phyloP scores from a whole-genome alignment of 2,797 vertebrate species.

The Sarcophilus harrisii region DNA sequence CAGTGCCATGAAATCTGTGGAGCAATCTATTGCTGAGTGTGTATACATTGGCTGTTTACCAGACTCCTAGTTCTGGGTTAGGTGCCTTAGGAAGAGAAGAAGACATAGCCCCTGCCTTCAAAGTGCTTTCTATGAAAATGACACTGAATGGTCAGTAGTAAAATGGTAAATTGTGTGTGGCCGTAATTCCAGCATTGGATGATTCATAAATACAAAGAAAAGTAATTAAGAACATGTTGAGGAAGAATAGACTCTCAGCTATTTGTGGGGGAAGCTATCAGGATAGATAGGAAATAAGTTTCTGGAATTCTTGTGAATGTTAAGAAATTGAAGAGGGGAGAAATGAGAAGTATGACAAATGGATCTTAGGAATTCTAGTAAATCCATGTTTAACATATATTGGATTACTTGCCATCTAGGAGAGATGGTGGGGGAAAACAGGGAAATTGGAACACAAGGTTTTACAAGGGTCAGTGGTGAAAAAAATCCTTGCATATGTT shows the following conservation, averaged over 20 bases:
- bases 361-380: constrained; percentile 30
- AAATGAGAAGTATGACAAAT: not conserved
- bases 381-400: no score
- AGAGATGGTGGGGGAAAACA: no score
- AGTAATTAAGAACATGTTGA: not conserved
- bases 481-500: no score
- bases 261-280: not conserved
- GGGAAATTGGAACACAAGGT: no score
- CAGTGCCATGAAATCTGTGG: not conserved
- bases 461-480: no score
- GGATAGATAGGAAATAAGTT: constrained; percentile 5
- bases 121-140: not conserved
- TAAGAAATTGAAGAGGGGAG: constrained; percentile 18
- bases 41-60: not conserved
- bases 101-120: not conserved
- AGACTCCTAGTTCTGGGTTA: not conserved
- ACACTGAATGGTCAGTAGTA: not conserved
- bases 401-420: no score
- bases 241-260: not conserved
- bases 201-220: not conserved
- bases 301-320: constrained; percentile 18
- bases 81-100: not conserved
- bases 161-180: not conserved
- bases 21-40: not conserved
- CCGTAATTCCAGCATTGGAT: not conserved